Evolutionary conservation across 2,113 vertebrate genomes (phyloP).

Genomic region (Orthonyx spaldingii): DNA sequence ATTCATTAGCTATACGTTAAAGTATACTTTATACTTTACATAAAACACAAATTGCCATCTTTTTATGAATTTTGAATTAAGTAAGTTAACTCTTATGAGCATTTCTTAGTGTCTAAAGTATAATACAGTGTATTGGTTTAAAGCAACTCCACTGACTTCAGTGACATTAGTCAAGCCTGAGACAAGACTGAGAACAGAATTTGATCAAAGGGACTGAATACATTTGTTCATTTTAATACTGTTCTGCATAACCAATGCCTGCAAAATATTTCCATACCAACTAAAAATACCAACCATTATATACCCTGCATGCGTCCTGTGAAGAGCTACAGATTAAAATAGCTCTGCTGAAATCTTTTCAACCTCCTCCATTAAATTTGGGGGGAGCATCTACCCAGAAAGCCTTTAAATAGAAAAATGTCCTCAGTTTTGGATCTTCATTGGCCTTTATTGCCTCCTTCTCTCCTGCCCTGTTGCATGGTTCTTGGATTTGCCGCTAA

Average conservation of each 20-base stretch:
- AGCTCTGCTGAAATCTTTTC: neutral
- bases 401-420: neutral
- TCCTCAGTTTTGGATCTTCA: neutral
- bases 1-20: neutral
- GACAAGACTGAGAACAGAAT: neutral
- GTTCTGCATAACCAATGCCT: neutral
- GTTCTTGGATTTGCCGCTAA: neutral
- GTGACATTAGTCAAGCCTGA: neutral
- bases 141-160: neutral
- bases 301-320: neutral
- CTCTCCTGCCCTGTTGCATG: neutral
- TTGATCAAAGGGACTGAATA: neutral
- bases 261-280: neutral
- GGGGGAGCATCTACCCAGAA: neutral
- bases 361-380: neutral
- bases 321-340: neutral
- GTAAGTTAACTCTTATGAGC: neutral
- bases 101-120: neutral
- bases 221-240: neutral
- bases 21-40: neutral
- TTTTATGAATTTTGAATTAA: neutral
- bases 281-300: neutral
- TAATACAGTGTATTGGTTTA: neutral
- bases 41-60: neutral
- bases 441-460: neutral